Evolutionary conservation across 2,113 vertebrate species (phyloP).

Genomic region (Gavialis gangeticus): DNA sequence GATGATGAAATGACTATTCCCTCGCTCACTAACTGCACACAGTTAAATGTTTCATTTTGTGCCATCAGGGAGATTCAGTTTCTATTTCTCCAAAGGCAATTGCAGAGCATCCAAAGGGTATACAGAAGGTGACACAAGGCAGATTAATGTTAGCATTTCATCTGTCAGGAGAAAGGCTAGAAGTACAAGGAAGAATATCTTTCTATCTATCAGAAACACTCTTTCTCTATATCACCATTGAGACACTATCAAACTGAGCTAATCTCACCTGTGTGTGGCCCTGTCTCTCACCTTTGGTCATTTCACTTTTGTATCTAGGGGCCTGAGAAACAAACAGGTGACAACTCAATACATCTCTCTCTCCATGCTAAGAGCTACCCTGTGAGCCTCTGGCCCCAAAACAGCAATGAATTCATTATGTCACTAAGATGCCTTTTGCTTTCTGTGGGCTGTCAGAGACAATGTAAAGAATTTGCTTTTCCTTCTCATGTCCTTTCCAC

Average conservation of each 20-base stretch:
- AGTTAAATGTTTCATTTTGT: neutral
- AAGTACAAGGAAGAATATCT: neutral
- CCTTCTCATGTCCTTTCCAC: neutral
- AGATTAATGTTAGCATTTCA: neutral
- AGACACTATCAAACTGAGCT: neutral
- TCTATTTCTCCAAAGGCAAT: neutral
- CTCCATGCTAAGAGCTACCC: neutral
- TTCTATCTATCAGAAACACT: neutral
- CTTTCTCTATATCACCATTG: neutral
- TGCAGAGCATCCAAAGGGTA: neutral
- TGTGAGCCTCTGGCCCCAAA: accelerated
- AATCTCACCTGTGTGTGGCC: neutral
- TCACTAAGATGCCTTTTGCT: accelerated
- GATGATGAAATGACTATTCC: neutral
- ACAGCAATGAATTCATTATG: neutral
- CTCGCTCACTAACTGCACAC: neutral
- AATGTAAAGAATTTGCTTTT: neutral
- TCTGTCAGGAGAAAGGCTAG: neutral
- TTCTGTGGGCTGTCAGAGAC: neutral
- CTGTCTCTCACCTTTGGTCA: neutral
- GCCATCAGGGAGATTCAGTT: neutral
- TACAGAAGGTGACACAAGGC: neutral
- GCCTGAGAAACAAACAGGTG: neutral
- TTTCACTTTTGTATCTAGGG: neutral
- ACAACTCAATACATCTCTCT: neutral